Evolutionary conservation across 1,140 invertebrate genomes (phyloP), one percentile per base, ranked within the genome.

Genomic region (Megalopta genalis): DNA sequence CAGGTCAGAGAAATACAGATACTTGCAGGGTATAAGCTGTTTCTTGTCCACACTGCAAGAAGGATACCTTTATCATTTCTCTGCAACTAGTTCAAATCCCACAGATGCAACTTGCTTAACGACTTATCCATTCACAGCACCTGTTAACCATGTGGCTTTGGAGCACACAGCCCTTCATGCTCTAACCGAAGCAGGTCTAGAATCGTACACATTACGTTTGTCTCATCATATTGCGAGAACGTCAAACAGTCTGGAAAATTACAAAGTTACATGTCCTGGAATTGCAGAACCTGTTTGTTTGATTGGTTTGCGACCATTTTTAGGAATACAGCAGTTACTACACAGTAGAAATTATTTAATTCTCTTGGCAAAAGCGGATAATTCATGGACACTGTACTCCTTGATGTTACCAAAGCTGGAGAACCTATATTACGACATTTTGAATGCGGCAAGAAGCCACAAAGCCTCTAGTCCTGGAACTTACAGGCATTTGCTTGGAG

Each of bases 181-280:
- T 0, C 89, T 97, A 0, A 97, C 96, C 2, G 95, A 96, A 59
- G 95, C 95, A 77, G 96, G 96, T 1, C 92, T 97, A 9, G 96
- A 97, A 89, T 96, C 96, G 0, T 97, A 97, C 83, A 97, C 96
- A 0, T 92, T 96, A 42, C 93, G 96, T 52, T 92, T 95, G 52
- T 94, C 95, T 0, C 94, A 96, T 88, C 93, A 94, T 60, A 86
- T 95, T 5, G 85, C 89, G 7, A 90, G 83, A 82, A 90, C 84
- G 42, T 84, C 92, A 0, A 88, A 91, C 52, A 81, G 88, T 5
- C 68, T 88, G 1, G 88, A 92, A 76, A 86, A 89, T 64, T 72
- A 88, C 6, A 92, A 88, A 77, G 70, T 87, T 6, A 93, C 94
- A 1, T 94, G 94, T 70, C 95, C 95, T 3, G 93, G 94, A 23